A percentile compares a stretch with the other conserved stretches of the same genome.
These are phyloP conservation scores for Torymus texanus DNA, from an alignment of 2,888 invertebrate species.

Conservation along the genomic window DNA sequence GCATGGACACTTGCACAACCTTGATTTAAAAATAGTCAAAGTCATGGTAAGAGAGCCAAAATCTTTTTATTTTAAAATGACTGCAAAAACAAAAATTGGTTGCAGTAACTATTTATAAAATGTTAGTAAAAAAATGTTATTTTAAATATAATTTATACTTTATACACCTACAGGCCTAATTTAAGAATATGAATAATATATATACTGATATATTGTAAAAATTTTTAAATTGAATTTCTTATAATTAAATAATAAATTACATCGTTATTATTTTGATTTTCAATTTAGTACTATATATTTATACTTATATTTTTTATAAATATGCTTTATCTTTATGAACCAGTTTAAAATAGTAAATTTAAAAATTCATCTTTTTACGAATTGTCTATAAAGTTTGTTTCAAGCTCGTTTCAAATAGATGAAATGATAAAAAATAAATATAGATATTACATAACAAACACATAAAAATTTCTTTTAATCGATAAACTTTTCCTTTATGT, in stretches of 20 bases:
- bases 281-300: no score
- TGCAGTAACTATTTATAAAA: conserved; percentile 6
- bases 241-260: no score
- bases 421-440: neutral
- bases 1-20: conserved; percentile 57
- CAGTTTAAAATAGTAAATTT: no score
- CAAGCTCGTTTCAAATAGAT: neutral
- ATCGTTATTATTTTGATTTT: no score
- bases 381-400: neutral
- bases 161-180: neutral
- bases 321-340: no score
- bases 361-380: no score
- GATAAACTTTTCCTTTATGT: no score
- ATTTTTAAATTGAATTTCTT: no score
- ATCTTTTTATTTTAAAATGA: conserved; percentile 22
- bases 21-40: conserved; percentile 61
- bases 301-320: no score
- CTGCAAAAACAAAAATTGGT: conserved; percentile 16
- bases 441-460: conserved; percentile 18
- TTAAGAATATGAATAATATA: neutral
- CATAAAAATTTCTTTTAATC: neutral
- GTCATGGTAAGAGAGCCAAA: conserved; percentile 58
- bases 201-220: no score
- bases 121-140: neutral
- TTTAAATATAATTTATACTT: neutral